Percentiles rank a stretch among this genome's conserved stretches.
Conservation (phyloP, 2,888 invertebrate species). For the Clostera curtula region DNA sequence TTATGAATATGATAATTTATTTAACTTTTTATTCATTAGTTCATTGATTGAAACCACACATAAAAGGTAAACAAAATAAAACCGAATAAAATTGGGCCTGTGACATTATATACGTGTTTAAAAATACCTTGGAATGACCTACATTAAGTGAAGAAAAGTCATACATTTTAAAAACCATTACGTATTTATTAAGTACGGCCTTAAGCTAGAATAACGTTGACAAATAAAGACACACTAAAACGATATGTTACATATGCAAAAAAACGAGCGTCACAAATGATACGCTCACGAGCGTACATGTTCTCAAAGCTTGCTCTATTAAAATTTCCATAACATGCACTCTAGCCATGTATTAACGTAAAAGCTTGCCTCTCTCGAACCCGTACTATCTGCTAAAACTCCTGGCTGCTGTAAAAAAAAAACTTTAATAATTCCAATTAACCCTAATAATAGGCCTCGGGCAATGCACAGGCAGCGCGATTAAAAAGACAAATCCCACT, state of each 20-base stretch:
- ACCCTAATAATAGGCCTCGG: constrained; percentile 69
- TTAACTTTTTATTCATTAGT: too few relatives aligned
- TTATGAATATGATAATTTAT: too few relatives aligned
- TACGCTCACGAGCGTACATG: constrained; percentile 13
- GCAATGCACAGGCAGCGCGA: constrained; percentile 56
- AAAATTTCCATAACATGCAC: constrained; percentile 55
- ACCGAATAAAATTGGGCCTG: too few relatives aligned
- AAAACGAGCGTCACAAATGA: constrained; percentile 11
- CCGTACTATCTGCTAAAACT: constrained; percentile 60
- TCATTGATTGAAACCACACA: too few relatives aligned
- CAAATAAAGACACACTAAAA: background rate
- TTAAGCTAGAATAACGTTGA: background rate
- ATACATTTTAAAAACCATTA: too few relatives aligned
- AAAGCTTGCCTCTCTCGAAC: constrained; percentile 50
- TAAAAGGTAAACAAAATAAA: too few relatives aligned
- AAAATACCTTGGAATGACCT: too few relatives aligned
- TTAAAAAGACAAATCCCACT: constrained; percentile 74
- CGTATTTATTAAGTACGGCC: too few relatives aligned
- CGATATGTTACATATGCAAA: too few relatives aligned
- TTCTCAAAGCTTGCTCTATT: constrained; percentile 32
- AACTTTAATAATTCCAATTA: constrained; percentile 72
- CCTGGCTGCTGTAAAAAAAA: constrained; percentile 57
- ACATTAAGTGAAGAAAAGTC: too few relatives aligned
- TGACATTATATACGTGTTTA: too few relatives aligned
- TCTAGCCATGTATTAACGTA: constrained; percentile 59